A percentile compares a stretch with the other conserved stretches of the same genome.
Conservation (phyloP, 2,797 vertebrate species). For the Manis javanica region DNA sequence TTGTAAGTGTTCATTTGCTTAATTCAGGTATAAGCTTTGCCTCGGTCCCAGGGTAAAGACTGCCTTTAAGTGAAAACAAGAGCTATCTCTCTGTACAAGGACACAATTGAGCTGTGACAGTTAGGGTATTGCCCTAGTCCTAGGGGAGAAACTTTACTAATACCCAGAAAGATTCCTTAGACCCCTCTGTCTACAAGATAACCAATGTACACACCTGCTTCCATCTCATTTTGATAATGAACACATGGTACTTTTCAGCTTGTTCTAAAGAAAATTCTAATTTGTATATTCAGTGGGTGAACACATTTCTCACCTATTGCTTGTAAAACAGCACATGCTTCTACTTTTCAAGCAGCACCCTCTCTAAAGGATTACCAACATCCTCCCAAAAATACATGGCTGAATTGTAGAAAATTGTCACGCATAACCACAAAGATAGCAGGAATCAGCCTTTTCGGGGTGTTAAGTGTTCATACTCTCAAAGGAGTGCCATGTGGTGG, state of each 20-base stretch:
- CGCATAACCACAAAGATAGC: not conserved
- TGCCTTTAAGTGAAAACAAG: not conserved
- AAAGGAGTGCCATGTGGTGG: not conserved
- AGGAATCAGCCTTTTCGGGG: not conserved
- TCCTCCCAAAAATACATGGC: not conserved
- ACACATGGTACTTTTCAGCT: not conserved
- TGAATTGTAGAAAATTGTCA: not conserved
- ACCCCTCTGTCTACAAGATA: not conserved
- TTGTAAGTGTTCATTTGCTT: conserved; percentile 77
- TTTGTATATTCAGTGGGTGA: not conserved
- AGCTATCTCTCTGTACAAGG: not conserved
- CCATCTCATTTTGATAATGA: not conserved
- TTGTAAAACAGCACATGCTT: not conserved
- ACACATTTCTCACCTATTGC: not conserved
- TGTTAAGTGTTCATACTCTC: not conserved
- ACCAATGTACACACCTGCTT: not conserved
- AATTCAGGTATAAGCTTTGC: conserved; percentile 46
- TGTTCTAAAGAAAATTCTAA: not conserved
- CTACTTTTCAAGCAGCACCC: not conserved
- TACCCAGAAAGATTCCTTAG: not conserved
- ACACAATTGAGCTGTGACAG: not conserved
- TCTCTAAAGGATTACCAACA: not conserved
- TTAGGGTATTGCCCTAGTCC: not conserved
- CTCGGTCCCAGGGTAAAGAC: not conserved
- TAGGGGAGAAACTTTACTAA: not conserved